phyloP scores from a whole-genome alignment of 1,140 invertebrate species.

The Papilio dardanus region DNA sequence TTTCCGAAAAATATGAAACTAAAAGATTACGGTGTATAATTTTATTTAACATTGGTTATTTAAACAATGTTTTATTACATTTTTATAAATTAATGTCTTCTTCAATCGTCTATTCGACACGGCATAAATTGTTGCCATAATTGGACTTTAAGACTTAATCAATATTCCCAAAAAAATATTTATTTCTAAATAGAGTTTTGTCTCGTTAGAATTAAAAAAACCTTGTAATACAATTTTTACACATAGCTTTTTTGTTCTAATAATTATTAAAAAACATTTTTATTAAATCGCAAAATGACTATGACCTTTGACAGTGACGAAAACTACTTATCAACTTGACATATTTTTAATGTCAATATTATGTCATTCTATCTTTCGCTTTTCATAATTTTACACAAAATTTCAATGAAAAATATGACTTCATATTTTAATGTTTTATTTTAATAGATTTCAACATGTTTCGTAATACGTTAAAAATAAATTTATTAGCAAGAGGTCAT shows the following conservation, averaged over 20 bases:
- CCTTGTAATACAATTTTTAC: too few species aligned
- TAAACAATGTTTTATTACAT: not conserved
- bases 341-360: not conserved
- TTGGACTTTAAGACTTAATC: not conserved
- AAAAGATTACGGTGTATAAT: not conserved
- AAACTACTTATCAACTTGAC: not conserved
- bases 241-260: too few species aligned
- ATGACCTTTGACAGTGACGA: not conserved
- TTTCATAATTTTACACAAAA: not conserved
- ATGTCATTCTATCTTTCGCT: not conserved
- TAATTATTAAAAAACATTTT: too few species aligned
- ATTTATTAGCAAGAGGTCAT: constrained; percentile 48
- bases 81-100: constrained; percentile 2
- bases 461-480: constrained; percentile 55
- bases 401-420: not conserved
- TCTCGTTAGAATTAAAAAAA: too few species aligned
- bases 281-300: not conserved
- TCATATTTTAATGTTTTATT: not conserved
- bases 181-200: not conserved
- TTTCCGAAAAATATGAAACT: not conserved
- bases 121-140: constrained; percentile 8
- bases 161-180: not conserved
- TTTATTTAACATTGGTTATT: not conserved
- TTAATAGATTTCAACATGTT: constrained; percentile 51
- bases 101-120: not conserved